Evolutionary conservation across 1,140 invertebrate genomes (phyloP), one percentile per base, ranked within the genome.

Genomic region (Eumaeus atala): DNA sequence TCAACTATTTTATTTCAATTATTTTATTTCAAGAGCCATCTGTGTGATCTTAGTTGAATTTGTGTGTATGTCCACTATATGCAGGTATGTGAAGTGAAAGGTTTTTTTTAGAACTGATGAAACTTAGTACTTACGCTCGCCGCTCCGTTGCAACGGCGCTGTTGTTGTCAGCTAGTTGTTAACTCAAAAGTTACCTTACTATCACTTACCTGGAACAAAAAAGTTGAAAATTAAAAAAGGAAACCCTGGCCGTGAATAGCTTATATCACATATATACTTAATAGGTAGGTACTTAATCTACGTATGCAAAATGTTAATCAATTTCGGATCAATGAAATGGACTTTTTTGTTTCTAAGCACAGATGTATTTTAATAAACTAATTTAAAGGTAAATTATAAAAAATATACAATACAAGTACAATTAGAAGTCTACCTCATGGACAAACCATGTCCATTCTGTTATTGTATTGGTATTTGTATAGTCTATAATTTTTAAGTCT

Each of bases 191-290:
- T 44, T 28, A 28, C 6, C 21, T 28, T 6, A 28, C 8, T 17
- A 21, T 7, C 3, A 50, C 55, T 57, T 57, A 57, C 55, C 55
- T 57, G 48, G 16, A 57, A 57, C 33, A 51, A 44, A 51, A 47
- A 35, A 44, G 18, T 10, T 8, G n/a, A 37, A 36, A 11, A 44
- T 57, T 44, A 12, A 3, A 28, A 3, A 28, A 28, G 21, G 21
- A 28, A 28, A n/a, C n/a, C n/a, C n/a, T n/a, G n/a, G n/a, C n/a
- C n/a, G n/a, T n/a, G n/a, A n/a, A n/a, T n/a, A n/a, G n/a, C n/a
- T n/a, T n/a, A n/a, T n/a, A n/a, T n/a, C n/a, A n/a, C n/a, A n/a
- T n/a, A 28, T 28, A 28, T 3, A 28, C 6, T 28, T 28, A 28
- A 6, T 28, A 28, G 21, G 21, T 28, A 28, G 21, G n/a, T n/a